These are phyloP conservation scores for Sebastes vulpes DNA, from an alignment of 2,797 vertebrate species.

Conservation along the genomic window DNA sequence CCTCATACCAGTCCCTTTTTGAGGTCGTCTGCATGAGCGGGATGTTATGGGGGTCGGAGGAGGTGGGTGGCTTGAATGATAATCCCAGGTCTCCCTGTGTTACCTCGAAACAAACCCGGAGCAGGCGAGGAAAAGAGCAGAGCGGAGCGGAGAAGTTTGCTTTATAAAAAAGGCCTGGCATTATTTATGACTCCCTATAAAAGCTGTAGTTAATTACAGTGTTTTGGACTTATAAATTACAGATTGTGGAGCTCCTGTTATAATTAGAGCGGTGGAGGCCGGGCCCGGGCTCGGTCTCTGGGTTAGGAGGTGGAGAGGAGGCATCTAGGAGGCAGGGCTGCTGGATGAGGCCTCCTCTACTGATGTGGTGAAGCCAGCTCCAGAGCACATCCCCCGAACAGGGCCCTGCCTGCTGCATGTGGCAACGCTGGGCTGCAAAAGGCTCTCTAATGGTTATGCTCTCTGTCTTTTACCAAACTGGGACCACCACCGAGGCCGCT, in stretches of 20 bases:
- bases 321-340: slow-evolving; percentile 46
- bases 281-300: slow-evolving; percentile 61
- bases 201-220: slow-evolving; percentile 88
- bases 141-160: slow-evolving; percentile 45
- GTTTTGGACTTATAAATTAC: slow-evolving; percentile 88
- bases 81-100: slow-evolving; percentile 47
- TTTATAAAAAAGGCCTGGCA: slow-evolving; percentile 74
- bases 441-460: slow-evolving; percentile 27
- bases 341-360: slow-evolving; percentile 63
- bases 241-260: slow-evolving; percentile 84
- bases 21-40: slow-evolving; percentile 47
- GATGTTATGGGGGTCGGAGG: slow-evolving; percentile 34
- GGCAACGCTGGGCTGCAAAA: slow-evolving; percentile 43
- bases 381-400: slow-evolving; percentile 48
- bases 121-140: slow-evolving; percentile 30
- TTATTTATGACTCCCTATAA: slow-evolving; percentile 89
- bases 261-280: slow-evolving; percentile 84
- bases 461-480: slow-evolving; percentile 17
- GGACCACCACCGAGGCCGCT: slow-evolving; percentile 23
- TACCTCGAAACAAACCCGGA: slow-evolving; percentile 61
- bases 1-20: slow-evolving; percentile 19
- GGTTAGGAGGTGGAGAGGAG: slow-evolving; percentile 71
- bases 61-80: slow-evolving; percentile 64
- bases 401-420: slow-evolving; percentile 64
- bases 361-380: slow-evolving; percentile 78